Evolutionary conservation across 2,888 invertebrate species (phyloP), one percentile per base, ranked within the genome.

Genomic region (Hyposoter dolosus): DNA sequence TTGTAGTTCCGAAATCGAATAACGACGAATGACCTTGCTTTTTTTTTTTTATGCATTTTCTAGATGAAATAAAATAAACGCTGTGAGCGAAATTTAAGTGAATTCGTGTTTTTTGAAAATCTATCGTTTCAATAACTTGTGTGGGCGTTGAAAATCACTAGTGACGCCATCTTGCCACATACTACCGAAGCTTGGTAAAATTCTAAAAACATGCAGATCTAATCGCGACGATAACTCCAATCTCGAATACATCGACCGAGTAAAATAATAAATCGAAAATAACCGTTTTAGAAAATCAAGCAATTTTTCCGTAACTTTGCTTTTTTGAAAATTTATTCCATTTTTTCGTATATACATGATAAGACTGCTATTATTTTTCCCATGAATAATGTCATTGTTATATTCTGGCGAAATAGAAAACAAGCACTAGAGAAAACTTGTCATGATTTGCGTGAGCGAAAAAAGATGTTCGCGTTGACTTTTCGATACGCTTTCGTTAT

Each of bases 401-500:
- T 6, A 47, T 17, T 47, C 45, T 60, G 5, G 1, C 15, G 35
- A 72, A 32, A 50, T 28, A 43, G 43, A 53, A 43, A 32, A 45
- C 12, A 45, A 65, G 47, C 45, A 5, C 12, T 10, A 35, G 68
- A 78, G 3, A 28, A 63, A 63, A 17, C 19, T 45, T 12, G 56
- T 1, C 5, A 50, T 74, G 15, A 68, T 75, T 69, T 77, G 75
- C 76, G 76, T 84, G 66, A 45, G 28, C 71, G 40, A 65, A 66
- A 65, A 76, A 50, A 50, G n/a, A 53, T 40, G 12, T 40, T 50
- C 53, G 35, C 53, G 35, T 32, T 68, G 45, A 32, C 28, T 63
- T 68, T 68, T 40, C 71, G 32, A 50, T 66, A 76, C 80, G 56
- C 53, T 56, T 79, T 84, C 68, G 80, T 84, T 84, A 81, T 84